Conservation (phyloP, 2,888 invertebrate genomes). For the Acanthosepion pharaonis region DNA sequence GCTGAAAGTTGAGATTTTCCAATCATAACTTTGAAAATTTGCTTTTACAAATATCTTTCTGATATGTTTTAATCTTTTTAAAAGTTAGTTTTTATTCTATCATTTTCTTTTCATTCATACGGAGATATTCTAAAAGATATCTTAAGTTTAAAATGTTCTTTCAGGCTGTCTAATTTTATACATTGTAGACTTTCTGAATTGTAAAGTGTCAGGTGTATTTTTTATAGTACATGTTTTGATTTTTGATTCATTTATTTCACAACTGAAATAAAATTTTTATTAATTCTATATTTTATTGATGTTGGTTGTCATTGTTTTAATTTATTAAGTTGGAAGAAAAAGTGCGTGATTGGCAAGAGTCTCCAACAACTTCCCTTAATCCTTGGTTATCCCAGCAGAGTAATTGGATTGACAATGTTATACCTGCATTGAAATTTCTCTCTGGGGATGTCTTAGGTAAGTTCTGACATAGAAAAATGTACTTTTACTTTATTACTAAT, state of each 20-base stretch:
- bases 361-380: conserved; percentile 68
- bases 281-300: background rate
- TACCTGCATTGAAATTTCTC: conserved; percentile 87
- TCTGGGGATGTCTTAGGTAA: conserved; percentile 84
- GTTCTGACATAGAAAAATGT: conserved; percentile 47
- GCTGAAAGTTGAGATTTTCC: too few relatives aligned
- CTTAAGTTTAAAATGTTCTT: background rate
- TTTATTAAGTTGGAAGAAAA: conserved; percentile 79
- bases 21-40: too few relatives aligned
- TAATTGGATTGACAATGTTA: conserved; percentile 81
- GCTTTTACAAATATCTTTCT: too few relatives aligned
- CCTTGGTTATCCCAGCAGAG: conserved; percentile 71
- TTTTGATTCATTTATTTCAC: background rate
- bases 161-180: background rate
- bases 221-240: background rate
- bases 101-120: too few relatives aligned
- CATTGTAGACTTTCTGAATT: background rate
- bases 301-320: background rate
- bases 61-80: too few relatives aligned
- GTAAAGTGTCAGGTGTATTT: background rate
- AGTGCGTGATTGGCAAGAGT: conserved; percentile 75
- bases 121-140: too few relatives aligned
- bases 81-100: too few relatives aligned
- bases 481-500: too few relatives aligned
- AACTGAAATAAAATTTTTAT: background rate